phyloP scores from a whole-genome alignment of 2,888 invertebrate genomes.

The Escarpia spicata region DNA sequence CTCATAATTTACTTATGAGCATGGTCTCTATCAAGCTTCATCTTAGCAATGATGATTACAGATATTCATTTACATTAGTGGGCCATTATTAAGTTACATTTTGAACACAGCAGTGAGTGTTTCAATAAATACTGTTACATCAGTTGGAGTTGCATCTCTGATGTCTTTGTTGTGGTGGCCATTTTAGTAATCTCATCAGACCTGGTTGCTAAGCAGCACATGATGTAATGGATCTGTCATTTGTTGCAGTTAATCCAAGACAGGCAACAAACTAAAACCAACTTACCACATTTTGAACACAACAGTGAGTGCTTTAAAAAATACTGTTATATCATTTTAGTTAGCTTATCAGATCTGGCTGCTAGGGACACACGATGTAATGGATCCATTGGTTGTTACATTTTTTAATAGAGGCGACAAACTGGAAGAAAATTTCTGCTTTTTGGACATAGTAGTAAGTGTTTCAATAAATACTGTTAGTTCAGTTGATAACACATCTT shows the following conservation, averaged over 20 bases:
- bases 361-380: no score
- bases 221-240: no score
- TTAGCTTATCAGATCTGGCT: no score
- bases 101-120: background rate
- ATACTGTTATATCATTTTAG: background rate
- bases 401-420: background rate
- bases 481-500: background rate
- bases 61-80: no score
- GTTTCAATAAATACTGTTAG: background rate
- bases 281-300: background rate
- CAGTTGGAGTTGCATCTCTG: background rate
- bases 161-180: background rate
- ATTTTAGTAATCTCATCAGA: background rate
- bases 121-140: background rate
- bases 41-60: no score
- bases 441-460: background rate
- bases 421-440: background rate
- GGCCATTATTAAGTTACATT: background rate
- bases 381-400: no score
- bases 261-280: background rate
- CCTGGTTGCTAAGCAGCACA: no score
- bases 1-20: no score
- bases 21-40: no score
- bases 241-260: background rate
- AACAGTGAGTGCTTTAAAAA: background rate